phyloP scores from a whole-genome alignment of 1,140 invertebrate species.

The Portunus trituberculatus region DNA sequence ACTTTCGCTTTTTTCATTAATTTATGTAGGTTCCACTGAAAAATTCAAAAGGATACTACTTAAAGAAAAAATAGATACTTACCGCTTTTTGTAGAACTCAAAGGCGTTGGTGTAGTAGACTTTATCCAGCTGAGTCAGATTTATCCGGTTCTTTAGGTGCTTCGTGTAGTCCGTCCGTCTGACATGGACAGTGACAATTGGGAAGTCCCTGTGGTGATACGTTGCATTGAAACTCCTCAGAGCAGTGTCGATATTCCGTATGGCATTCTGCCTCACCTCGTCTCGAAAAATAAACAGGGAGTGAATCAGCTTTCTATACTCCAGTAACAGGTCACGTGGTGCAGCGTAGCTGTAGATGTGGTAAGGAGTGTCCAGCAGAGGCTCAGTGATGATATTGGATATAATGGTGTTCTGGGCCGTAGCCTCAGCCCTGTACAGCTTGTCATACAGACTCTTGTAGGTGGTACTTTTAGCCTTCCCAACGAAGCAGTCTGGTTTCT shows the following conservation, averaged over 20 bases:
- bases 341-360: not conserved
- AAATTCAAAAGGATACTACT: not conserved
- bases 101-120: not conserved
- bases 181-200: constrained; percentile 12
- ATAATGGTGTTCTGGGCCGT: not conserved
- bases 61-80: not conserved
- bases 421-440: not conserved
- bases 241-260: not conserved
- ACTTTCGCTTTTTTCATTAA: not conserved
- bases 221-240: not conserved
- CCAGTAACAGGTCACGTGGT: not conserved
- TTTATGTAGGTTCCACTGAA: not conserved
- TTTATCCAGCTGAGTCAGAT: not conserved
- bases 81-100: constrained; percentile 30
- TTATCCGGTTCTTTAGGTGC: not conserved
- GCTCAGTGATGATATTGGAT: not conserved
- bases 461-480: not conserved
- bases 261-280: not conserved
- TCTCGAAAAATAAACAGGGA: not conserved
- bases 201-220: not conserved
- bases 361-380: not conserved
- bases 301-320: not conserved
- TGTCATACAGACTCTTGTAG: constrained; percentile 25
- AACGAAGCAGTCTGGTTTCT: constrained; percentile 42
- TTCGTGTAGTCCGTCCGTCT: not conserved